These are phyloP conservation scores for Bhutanitis thaidina DNA, from an alignment of 2,888 invertebrate genomes.

Conservation along the genomic window DNA sequence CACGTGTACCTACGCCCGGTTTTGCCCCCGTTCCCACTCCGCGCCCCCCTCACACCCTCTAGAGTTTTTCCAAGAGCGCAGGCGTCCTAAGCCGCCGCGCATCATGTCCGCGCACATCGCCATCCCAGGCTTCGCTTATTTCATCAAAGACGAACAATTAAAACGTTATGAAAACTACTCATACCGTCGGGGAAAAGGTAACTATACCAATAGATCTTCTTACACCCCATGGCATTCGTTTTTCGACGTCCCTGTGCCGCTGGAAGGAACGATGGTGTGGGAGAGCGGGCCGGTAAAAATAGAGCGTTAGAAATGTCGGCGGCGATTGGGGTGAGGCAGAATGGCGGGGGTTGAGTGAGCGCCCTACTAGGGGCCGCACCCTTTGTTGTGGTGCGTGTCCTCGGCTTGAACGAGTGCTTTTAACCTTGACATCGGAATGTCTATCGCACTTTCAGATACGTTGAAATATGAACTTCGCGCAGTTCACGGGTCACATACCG, in stretches of 20 bases:
- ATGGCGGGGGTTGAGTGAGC: constrained; percentile 76
- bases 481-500: constrained; percentile 90
- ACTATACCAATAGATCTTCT: constrained; percentile 34
- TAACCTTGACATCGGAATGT: constrained; percentile 26
- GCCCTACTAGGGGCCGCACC: constrained; percentile 65
- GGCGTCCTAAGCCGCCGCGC: constrained; percentile 47
- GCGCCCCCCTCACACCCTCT: constrained; percentile 29
- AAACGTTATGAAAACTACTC: constrained; percentile 59
- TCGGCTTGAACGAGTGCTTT: constrained; percentile 20
- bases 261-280: constrained; percentile 56
- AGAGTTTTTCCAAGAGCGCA: constrained; percentile 29
- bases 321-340: constrained; percentile 73
- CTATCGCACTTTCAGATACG: constrained; percentile 25
- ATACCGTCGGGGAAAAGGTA: constrained; percentile 51
- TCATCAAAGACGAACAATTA: constrained; percentile 53
- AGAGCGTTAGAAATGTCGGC: constrained; percentile 58
- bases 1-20: background rate
- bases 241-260: constrained; percentile 29
- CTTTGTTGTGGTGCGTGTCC: constrained; percentile 40
- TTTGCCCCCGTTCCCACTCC: constrained; percentile 26
- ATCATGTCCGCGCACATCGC: constrained; percentile 53
- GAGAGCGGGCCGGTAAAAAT: constrained; percentile 75
- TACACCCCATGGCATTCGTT: constrained; percentile 24
- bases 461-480: constrained; percentile 89
- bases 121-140: constrained; percentile 52